Percentiles rank a stretch among this genome's conserved stretches.
phyloP scores from a whole-genome alignment of 2,797 vertebrate genomes.

The Ispidina picta region DNA sequence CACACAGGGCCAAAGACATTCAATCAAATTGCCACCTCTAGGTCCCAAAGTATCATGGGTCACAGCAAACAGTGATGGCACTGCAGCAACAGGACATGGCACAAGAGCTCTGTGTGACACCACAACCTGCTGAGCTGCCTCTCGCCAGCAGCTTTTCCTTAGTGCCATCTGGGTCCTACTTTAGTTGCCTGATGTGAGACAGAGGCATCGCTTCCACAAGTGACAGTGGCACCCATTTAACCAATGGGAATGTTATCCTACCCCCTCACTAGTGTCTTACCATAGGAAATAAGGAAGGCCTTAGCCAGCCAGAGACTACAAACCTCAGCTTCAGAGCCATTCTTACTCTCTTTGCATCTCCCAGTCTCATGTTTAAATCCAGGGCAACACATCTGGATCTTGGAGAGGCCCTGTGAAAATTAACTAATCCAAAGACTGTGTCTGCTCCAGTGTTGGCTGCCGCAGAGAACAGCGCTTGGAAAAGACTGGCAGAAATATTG shows the following conservation, averaged over 20 bases:
- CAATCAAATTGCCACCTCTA: not conserved
- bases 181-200: not conserved
- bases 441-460: not conserved
- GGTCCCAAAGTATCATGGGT: not conserved
- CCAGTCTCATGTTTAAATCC: not conserved
- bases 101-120: not conserved
- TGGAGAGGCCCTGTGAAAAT: not conserved
- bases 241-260: not conserved
- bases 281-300: not conserved
- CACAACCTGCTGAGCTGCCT: not conserved
- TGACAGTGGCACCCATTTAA: not conserved
- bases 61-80: not conserved
- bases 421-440: not conserved
- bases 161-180: not conserved
- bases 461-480: not conserved
- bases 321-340: not conserved
- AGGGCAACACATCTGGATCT: not conserved
- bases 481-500: not conserved
- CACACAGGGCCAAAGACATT: accelerated
- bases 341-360: not conserved
- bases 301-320: not conserved
- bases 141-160: not conserved
- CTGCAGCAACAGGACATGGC: not conserved
- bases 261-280: not conserved
- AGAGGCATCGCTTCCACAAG: not conserved